phyloP scores from a whole-genome alignment of 2,888 invertebrate species.

The Bhutanitis thaidina region DNA sequence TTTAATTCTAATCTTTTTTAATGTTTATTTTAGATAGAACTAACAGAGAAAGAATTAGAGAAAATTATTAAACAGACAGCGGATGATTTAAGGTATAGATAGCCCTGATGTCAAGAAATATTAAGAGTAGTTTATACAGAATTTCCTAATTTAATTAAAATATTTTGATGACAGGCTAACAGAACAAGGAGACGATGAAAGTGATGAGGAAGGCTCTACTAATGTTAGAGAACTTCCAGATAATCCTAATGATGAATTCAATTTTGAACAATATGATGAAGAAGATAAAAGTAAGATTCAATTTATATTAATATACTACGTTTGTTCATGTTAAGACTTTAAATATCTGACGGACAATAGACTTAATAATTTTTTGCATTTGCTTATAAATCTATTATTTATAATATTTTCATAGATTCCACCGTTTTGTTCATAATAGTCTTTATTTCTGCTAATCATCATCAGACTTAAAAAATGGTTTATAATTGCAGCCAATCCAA shows the following conservation, averaged over 20 bases:
- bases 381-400: no score
- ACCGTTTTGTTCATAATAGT: no score
- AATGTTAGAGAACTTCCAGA: constrained; percentile 41
- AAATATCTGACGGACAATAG: no score
- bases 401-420: no score
- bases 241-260: constrained; percentile 83
- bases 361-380: no score
- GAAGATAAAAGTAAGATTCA: constrained; percentile 76
- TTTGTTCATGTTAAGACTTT: no score
- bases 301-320: no score
- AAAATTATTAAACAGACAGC: constrained; percentile 87
- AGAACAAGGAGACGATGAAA: constrained; percentile 65
- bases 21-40: constrained; percentile 80
- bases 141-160: no score
- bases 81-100: constrained; percentile 79
- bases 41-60: constrained; percentile 87
- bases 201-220: constrained; percentile 53
- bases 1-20: neutral
- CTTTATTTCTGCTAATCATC: no score
- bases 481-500: constrained; percentile 51
- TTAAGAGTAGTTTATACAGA: no score
- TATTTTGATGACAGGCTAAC: constrained; percentile 41
- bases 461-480: no score
- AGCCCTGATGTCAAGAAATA: no score
- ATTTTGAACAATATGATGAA: constrained; percentile 87